Conservation (phyloP, 1,140 invertebrate genomes). For the Dryas iulia region DNA sequence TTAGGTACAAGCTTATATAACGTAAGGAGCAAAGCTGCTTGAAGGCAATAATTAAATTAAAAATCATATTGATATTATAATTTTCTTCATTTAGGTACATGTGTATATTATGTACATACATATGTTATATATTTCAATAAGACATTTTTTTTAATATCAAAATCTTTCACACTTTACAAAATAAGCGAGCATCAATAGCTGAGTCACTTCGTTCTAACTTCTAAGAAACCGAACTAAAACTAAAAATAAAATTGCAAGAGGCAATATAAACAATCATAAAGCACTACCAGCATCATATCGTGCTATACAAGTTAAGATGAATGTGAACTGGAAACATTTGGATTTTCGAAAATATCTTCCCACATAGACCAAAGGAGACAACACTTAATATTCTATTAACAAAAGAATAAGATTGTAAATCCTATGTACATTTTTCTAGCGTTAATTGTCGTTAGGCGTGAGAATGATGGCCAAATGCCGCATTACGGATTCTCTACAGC, state of each 20-base stretch:
- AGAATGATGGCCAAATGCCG: conserved; percentile 57
- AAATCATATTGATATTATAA: no score
- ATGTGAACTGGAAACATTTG: conserved; percentile 38
- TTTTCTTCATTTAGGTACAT: no score
- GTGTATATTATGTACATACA: no score
- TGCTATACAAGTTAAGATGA: conserved; percentile 23
- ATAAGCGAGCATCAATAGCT: background rate
- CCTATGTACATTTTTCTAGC: background rate
- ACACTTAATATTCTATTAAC: conserved; percentile 8
- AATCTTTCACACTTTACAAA: no score
- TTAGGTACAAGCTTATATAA: no score
- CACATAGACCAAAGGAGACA: background rate
- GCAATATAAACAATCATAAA: conserved; percentile 29
- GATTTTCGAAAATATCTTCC: conserved; percentile 35
- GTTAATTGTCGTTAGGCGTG: conserved; percentile 49
- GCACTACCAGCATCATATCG: conserved; percentile 23
- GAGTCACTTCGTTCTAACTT: background rate
- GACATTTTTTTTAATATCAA: no score
- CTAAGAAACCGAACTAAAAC: background rate
- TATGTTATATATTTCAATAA: no score
- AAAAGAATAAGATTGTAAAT: conserved; percentile 17
- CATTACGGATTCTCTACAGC: conserved; percentile 67
- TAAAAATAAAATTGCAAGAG: conserved; percentile 3
- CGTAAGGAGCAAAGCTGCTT: no score
- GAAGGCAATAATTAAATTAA: no score